Evolutionary conservation across 2,888 invertebrate species (phyloP), one percentile per base, ranked within the genome.

Genomic region (Bellardia bayeri): DNA sequence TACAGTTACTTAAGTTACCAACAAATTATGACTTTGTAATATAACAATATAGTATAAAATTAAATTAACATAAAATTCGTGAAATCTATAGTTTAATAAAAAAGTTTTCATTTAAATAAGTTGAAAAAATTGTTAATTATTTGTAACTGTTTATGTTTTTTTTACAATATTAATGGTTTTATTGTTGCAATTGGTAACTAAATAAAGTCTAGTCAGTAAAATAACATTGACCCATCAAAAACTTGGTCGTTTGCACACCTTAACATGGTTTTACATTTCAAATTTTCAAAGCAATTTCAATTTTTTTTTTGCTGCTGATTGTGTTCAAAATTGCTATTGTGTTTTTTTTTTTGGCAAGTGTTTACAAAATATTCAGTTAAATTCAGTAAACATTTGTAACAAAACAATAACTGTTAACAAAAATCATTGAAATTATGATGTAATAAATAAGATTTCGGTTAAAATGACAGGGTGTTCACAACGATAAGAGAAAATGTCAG

Each of bases 261-360:
- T 87, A 87, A 87, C 85, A 82, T 82, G 87, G 78, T 87, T 87
- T 87, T 85, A n/a, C 9, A 82, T 87, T 85, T 79, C 87, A 84
- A 78, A 66, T 81, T 84, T 51, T 66, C 16, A 23, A 66, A 83
- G 45, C 42, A 45, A 14, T 66, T 33, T 42, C 30, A 16, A 71
- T 85, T 61, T 51, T 51, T 23, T 40, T 30, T 33, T 61, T 23
- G 23, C 23, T 23, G 33, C 5, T 33, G 33, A 3, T 37, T 37
- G 37, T 37, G 37, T 63, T 51, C 9, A 54, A 49, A 42, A 49
- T 61, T 82, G 82, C 4, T 33, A 40, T 9, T 61, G 45, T 69
- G 16, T 13, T 45, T 2, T 61, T 66, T 23, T 68, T 40, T 85
- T 85, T 85, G 85, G 85, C 85, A 85, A 85, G 80, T 85, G 85